These are phyloP conservation scores for Ophioninae sp. DNA, from an alignment of 2,888 invertebrate genomes.

Conservation along the genomic window DNA sequence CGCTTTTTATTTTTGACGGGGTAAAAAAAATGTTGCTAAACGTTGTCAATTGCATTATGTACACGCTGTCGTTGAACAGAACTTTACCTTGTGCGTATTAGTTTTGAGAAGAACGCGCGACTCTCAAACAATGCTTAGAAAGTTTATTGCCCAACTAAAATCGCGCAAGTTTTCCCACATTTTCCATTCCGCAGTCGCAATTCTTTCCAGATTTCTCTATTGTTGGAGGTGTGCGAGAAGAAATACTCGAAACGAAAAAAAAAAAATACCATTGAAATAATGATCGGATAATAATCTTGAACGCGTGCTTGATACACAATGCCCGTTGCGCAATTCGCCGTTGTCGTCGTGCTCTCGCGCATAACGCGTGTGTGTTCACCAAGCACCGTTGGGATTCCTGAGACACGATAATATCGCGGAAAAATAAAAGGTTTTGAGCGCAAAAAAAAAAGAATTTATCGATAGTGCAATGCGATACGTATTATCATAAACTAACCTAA, in stretches of 20 bases:
- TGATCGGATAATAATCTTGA: conserved; percentile 47
- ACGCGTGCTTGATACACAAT: conserved; percentile 46
- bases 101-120: background rate
- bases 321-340: conserved; percentile 43
- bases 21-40: background rate
- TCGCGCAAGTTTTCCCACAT: conserved; percentile 1
- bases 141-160: background rate
- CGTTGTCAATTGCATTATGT: background rate
- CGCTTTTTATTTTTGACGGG: background rate
- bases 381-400: conserved; percentile 26
- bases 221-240: conserved; percentile 25
- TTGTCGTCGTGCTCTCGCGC: conserved; percentile 15
- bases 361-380: background rate
- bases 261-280: conserved; percentile 23
- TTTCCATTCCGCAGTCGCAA: background rate
- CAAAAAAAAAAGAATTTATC: conserved; percentile 23
- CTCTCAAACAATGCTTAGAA: background rate
- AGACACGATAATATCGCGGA: conserved; percentile 34
- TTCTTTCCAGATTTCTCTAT: conserved; percentile 32
- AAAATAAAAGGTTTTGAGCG: conserved; percentile 7
- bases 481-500: conserved; percentile 37
- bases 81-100: background rate
- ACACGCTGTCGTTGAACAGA: background rate
- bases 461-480: conserved; percentile 7
- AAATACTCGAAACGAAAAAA: conserved; percentile 8